phyloP scores from a whole-genome alignment of 1,140 invertebrate species.

The Tenebrio molitor region DNA sequence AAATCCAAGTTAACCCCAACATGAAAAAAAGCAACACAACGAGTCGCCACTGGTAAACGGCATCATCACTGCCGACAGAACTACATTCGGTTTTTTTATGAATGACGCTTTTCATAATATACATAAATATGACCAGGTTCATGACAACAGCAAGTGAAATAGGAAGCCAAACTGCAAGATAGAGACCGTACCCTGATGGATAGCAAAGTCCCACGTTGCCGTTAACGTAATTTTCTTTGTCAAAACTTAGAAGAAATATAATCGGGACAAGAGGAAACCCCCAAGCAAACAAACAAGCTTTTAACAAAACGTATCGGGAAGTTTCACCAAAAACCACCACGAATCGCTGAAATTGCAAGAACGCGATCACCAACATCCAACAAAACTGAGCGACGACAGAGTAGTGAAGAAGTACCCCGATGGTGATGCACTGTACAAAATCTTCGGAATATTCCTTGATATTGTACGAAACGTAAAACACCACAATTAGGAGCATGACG shows the following conservation, averaged over 20 bases:
- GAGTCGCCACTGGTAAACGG: conserved; percentile 71
- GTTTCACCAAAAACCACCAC: conserved; percentile 71
- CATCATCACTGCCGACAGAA: conserved; percentile 62
- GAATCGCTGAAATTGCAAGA: conserved; percentile 75
- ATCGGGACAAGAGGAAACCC: conserved; percentile 61
- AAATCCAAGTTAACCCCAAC: conserved; percentile 75
- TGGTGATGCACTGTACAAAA: conserved; percentile 61
- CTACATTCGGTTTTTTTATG: conserved; percentile 66
- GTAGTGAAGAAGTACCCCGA: conserved; percentile 71
- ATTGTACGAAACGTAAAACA: conserved; percentile 70
- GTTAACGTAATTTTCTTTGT: conserved; percentile 67
- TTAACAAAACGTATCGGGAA: conserved; percentile 61
- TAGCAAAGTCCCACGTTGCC: conserved; percentile 69
- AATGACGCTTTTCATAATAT: conserved; percentile 71
- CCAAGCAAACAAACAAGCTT: conserved; percentile 63
- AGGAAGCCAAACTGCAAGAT: conserved; percentile 71
- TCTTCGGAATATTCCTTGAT: conserved; percentile 65
- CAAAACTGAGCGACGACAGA: conserved; percentile 74
- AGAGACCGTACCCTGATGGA: conserved; percentile 70
- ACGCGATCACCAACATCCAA: conserved; percentile 77
- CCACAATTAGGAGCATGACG: conserved; percentile 71
- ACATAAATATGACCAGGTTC: conserved; percentile 71
- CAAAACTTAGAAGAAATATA: conserved; percentile 63
- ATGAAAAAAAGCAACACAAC: conserved; percentile 75
- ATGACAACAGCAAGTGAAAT: conserved; percentile 69